phyloP scores from a whole-genome alignment of 1,140 invertebrate species.

The Polypedilum vanderplanki region DNA sequence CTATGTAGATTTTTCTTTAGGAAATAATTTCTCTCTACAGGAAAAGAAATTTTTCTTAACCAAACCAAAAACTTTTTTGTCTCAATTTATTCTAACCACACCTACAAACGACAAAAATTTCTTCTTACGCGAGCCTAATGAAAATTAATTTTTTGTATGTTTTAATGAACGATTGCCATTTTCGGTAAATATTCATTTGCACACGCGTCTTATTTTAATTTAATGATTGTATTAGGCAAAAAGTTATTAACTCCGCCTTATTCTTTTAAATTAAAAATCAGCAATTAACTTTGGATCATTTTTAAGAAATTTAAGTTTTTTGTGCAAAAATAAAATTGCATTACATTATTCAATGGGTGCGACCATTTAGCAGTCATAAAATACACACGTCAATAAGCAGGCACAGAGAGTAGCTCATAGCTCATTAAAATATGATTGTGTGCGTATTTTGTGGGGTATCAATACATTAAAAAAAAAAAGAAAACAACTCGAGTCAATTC shows the following conservation, averaged over 20 bases:
- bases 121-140: not conserved
- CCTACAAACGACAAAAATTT: not conserved
- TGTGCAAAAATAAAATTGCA: not conserved
- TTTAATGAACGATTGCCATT: not conserved
- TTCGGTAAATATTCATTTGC: not conserved
- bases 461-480: not conserved
- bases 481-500: not conserved
- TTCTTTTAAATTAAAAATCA: not conserved
- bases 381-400: not conserved
- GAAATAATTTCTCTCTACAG: no score
- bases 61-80: not conserved
- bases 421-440: not conserved
- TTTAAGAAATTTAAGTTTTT: not conserved
- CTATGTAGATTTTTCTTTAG: no score
- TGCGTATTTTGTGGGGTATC: slow-evolving; percentile 6
- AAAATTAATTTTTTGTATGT: not conserved
- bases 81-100: not conserved
- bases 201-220: not conserved
- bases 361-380: slow-evolving; percentile 21
- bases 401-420: slow-evolving; percentile 12
- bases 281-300: not conserved
- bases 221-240: not conserved
- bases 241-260: slow-evolving; percentile 7
- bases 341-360: not conserved
- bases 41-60: no score